phyloP scores from a whole-genome alignment of 2,888 invertebrate genomes.

The Acleris holmiana region DNA sequence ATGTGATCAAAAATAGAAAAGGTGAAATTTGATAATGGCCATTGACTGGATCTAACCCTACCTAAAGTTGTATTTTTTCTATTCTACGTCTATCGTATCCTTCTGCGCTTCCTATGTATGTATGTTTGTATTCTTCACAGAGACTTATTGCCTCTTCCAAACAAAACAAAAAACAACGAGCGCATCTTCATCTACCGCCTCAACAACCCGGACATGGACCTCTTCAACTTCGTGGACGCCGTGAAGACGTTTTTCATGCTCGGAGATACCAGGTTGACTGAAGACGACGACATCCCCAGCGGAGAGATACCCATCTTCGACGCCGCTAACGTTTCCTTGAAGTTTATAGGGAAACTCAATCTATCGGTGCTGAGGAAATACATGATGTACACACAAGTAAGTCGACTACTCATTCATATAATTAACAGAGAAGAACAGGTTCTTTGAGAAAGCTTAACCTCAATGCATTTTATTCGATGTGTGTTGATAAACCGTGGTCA shows the following conservation, averaged over 20 bases:
- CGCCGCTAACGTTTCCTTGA: slow-evolving; percentile 86
- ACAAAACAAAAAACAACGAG: slow-evolving; percentile 87
- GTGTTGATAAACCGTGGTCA: too few species aligned
- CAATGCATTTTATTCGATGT: too few species aligned
- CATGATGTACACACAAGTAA: slow-evolving; percentile 88
- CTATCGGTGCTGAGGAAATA: slow-evolving; percentile 87
- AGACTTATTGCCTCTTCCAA: slow-evolving; percentile 88
- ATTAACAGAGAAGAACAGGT: too few species aligned
- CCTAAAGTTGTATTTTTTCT: too few species aligned
- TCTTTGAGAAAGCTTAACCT: too few species aligned
- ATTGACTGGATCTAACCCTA: too few species aligned
- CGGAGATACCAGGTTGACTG: slow-evolving; percentile 87
- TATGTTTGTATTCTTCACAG: slow-evolving; percentile 64
- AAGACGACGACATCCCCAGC: slow-evolving; percentile 84
- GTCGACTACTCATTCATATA: slow-evolving; percentile 30
- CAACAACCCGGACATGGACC: slow-evolving; percentile 85
- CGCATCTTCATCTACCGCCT: slow-evolving; percentile 87
- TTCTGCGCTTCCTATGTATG: too few species aligned
- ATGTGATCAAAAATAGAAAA: neutral
- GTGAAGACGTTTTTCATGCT: slow-evolving; percentile 90
- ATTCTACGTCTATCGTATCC: too few species aligned
- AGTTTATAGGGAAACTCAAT: slow-evolving; percentile 86
- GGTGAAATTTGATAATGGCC: too few species aligned
- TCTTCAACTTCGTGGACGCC: slow-evolving; percentile 87
- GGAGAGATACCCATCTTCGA: slow-evolving; percentile 90